Conservation (phyloP, 92 coral and sea anemone genomes). For the Umimayanthus chanpuru region DNA sequence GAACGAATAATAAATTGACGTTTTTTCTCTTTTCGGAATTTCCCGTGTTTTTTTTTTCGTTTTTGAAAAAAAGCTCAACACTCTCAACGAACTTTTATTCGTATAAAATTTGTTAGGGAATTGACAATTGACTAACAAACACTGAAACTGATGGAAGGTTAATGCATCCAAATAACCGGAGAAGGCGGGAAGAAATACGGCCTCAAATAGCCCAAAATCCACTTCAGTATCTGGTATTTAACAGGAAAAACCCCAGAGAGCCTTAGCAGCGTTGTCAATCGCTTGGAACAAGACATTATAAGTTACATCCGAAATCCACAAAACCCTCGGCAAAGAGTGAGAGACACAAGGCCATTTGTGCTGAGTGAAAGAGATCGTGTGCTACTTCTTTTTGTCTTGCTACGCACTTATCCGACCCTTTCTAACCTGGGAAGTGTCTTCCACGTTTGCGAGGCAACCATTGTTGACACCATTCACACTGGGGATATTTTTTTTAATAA, state of each 20-base stretch:
- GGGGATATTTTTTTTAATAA: conserved; percentile 23
- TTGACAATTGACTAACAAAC: neutral
- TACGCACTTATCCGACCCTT: conserved; percentile 45
- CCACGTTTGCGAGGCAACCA: conserved; percentile 46
- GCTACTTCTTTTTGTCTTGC: conserved; percentile 52
- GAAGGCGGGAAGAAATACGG: conserved; percentile 38
- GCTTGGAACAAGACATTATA: conserved; percentile 41
- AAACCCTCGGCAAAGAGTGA: conserved; percentile 42
- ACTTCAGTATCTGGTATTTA: conserved; percentile 41
- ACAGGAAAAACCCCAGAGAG: conserved; percentile 55
- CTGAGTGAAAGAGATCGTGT: no score
- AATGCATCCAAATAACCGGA: conserved; percentile 15
- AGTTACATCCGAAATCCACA: conserved; percentile 39
- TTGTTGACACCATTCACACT: conserved; percentile 45
- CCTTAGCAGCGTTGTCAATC: conserved; percentile 27
- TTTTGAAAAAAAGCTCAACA: no score
- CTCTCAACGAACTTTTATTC: no score
- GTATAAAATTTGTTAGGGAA: no score
- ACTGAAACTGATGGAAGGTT: conserved; percentile 11
- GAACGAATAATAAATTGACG: neutral
- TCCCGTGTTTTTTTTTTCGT: no score
- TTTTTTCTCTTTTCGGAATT: no score
- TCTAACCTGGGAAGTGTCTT: conserved; percentile 41
- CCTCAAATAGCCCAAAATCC: conserved; percentile 38
- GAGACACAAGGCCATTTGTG: conserved; percentile 48